Base-by-base conservation (phyloP, 2,888 invertebrate genomes). In the Norana najaformis region DNA sequence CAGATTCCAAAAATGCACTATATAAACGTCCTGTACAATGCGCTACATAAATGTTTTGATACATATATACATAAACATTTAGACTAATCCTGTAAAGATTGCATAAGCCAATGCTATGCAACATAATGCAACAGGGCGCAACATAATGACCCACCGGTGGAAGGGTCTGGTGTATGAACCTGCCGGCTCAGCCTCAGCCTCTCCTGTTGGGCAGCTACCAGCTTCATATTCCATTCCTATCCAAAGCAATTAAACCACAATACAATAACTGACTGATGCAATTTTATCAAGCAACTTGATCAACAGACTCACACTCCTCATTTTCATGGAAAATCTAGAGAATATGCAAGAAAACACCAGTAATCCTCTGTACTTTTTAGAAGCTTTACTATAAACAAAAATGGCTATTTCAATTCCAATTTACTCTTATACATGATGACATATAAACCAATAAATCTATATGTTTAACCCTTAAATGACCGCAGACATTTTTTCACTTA, bases 141-240 rank as follows among this genome's bases (percentile, higher is more conserved):
- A 47, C 23, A 8, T 47, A 47, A 47, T 69, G 69, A n/a, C 69
- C 16, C 30, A 85, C 85, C 85, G 6, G 37, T 20, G 34, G 14
- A 35, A 36, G 85, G 85, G 23, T 85, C 85, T 8, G 85, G 85
- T 8, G 85, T 85, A 35, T 85, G 85, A 85, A 85, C 85, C 82
- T 91, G 90, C 35, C 53, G 90, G 14, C 38, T 53, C 23, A 92
- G 90, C 23, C 90, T 53, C 35, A 90, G 36, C 30, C 90, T 89
- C 41, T 91, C 91, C 88, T 90, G 90, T 37, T 91, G 90, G 13
- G 85, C 89, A 11, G 89, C 89, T 16, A 88, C 88, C 36, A 88
- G 35, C 85, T 90, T 90, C 90, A 89, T 90, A 30, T 89, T 91
- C 88, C 91, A 88, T 85, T 91, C 91, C 91, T 90, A 34, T 39